Evolutionary conservation across 1,140 invertebrate species (phyloP).

Genomic region (Charaxes varanes): DNA sequence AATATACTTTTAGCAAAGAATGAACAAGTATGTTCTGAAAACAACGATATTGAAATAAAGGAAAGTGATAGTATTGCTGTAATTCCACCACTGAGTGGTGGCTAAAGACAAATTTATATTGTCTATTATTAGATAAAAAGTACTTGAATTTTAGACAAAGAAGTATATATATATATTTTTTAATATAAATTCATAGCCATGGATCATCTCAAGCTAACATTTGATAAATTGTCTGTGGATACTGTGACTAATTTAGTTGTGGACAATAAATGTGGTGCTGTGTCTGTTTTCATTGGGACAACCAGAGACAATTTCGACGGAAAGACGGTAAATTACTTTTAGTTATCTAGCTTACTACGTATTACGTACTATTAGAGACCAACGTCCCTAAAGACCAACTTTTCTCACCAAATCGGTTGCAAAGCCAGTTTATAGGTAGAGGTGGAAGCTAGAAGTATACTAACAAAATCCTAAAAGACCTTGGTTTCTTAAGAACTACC

Average conservation of each 20-base stretch:
- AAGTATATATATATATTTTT: not conserved
- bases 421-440: too few species aligned
- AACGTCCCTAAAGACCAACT: too few species aligned
- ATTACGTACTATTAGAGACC: too few species aligned
- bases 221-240: constrained; percentile 81
- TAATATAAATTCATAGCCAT: constrained; percentile 45
- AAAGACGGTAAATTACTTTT: constrained; percentile 77
- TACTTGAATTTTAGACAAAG: not conserved
- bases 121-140: not conserved
- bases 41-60: constrained; percentile 75
- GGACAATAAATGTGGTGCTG: constrained; percentile 87
- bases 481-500: too few species aligned
- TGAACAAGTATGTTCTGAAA: constrained; percentile 80
- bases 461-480: too few species aligned
- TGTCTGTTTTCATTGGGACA: constrained; percentile 92
- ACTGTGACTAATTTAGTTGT: constrained; percentile 80
- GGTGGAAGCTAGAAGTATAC: too few species aligned
- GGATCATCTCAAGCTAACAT: constrained; percentile 81
- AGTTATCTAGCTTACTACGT: constrained; percentile 1
- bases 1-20: constrained; percentile 87
- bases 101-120: constrained; percentile 69
- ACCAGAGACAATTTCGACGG: constrained; percentile 93
- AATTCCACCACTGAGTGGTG: constrained; percentile 92
- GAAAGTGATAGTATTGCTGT: constrained; percentile 86
- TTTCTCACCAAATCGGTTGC: too few species aligned